Evolutionary conservation across 2,797 vertebrate species (phyloP), one percentile per base, ranked within the genome.

Genomic region (Amphiprion clarkii): DNA sequence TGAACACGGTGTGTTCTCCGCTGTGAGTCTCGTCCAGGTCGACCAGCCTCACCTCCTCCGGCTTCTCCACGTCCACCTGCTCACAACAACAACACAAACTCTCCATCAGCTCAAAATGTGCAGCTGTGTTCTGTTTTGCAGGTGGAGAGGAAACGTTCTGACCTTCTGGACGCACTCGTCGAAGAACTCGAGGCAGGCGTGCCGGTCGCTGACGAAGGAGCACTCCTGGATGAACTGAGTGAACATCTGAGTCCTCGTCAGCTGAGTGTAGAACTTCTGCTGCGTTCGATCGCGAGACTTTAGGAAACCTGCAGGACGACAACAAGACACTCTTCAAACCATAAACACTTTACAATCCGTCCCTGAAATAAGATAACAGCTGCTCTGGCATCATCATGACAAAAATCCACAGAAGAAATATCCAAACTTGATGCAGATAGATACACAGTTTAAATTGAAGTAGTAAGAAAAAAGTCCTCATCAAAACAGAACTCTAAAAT

Each of bases 201-300:
- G 96, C 0, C 97, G 94, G 87, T 97, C 95, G 2, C 96, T 98
- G 93, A 97, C 98, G 0, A 99, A 99, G 13, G 97, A 99, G 44
- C 98, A 98, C 14, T 99, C 98, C 90, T 99, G 96, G 0, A 99
- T 96, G 89, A 99, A 99, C 95, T 98, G 97, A 0, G 96, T 97
- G 92, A 99, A 99, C 95, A 99, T 97, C 93, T 99, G 98, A 0
- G 98, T 99, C 85, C 83, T 93, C 6, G 96, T 94, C 90, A 99
- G 91, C 93, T 97, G 97, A 0, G 14, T 62, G 83, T 96, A 99
- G 53, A 98, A 95, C 73, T 97, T 98, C 93, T 97, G 97, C 92
- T 96, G 96, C 0, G 95, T 93, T 0, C 97, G 95, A 0, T 99
- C 98, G 0, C 97, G 95, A n/a, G 97, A 98, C 73, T 96, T 97